Percentiles rank a stretch among this genome's conserved stretches.
Conservation (phyloP, 2,797 vertebrate genomes). For the Ptychadena robeensis region DNA sequence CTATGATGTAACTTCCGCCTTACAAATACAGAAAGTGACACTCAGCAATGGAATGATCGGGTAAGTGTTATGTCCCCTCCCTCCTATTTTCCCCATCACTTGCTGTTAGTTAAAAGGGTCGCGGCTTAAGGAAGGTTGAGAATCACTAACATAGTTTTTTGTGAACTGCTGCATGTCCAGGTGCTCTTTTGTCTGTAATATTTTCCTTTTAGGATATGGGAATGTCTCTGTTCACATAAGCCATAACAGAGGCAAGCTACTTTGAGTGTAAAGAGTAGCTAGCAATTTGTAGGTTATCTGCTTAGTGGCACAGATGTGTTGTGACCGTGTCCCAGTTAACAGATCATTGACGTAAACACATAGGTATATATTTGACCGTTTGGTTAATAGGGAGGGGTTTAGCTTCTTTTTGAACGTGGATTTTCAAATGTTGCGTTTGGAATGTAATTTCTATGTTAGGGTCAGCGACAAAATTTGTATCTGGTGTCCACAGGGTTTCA, state of each 20-base stretch:
- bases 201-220: background rate
- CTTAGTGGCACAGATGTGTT: background rate
- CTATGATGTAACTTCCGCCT: no score
- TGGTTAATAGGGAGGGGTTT: background rate
- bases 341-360: background rate
- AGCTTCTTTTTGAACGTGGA: no score
- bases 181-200: background rate
- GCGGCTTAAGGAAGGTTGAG: no score
- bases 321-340: background rate
- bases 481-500: slow-evolving; percentile 1
- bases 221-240: background rate
- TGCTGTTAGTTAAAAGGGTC: no score
- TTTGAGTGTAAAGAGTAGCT: background rate
- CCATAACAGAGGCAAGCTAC: background rate
- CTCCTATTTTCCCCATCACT: no score
- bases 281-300: background rate
- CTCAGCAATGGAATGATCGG: no score
- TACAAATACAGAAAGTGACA: no score
- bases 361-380: background rate
- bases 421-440: background rate
- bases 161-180: background rate
- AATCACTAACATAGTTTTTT: background rate
- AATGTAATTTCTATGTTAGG: no score
- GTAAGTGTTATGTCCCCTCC: no score
- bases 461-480: no score